Conservation (phyloP, 2,888 invertebrate species). For the Campopleginae sp. region DNA sequence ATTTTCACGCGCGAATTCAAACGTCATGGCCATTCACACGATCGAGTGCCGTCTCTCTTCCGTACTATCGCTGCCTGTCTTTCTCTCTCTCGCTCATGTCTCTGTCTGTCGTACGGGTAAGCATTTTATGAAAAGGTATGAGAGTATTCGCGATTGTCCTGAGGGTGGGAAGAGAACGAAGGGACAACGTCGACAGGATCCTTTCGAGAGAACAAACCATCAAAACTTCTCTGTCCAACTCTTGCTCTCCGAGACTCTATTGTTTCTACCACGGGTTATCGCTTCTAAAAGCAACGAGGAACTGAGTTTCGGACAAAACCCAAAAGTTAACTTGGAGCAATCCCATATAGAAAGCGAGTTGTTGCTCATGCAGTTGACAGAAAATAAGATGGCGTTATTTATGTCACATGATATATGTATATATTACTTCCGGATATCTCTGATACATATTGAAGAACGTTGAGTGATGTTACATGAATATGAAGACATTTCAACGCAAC, state of each 20-base stretch:
- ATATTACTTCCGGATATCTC: background rate
- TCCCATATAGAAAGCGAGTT: background rate
- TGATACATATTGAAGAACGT: background rate
- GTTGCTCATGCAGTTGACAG: constrained; percentile 13
- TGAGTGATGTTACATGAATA: no score
- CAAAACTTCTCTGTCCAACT: constrained; percentile 23
- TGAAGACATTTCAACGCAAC: no score
- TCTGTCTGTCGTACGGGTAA: background rate
- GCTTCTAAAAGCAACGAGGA: constrained; percentile 13
- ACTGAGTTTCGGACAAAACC: constrained; percentile 10
- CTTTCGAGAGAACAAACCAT: constrained; percentile 31
- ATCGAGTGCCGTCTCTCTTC: background rate
- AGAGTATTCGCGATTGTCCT: constrained; percentile 37
- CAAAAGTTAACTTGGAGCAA: constrained; percentile 26
- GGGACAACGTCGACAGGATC: constrained; percentile 20
- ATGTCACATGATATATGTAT: background rate
- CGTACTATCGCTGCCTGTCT: background rate
- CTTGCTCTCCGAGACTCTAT: constrained; percentile 43
- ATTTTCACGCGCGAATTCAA: constrained; percentile 35
- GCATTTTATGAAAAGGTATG: constrained; percentile 31
- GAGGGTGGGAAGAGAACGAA: constrained; percentile 7
- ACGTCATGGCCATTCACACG: constrained; percentile 39
- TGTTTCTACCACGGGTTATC: constrained; percentile 51
- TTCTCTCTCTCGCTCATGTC: background rate
- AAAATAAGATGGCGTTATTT: background rate